phyloP scores from a whole-genome alignment of 1,140 invertebrate species.

The Drosophila equinoxialis region DNA sequence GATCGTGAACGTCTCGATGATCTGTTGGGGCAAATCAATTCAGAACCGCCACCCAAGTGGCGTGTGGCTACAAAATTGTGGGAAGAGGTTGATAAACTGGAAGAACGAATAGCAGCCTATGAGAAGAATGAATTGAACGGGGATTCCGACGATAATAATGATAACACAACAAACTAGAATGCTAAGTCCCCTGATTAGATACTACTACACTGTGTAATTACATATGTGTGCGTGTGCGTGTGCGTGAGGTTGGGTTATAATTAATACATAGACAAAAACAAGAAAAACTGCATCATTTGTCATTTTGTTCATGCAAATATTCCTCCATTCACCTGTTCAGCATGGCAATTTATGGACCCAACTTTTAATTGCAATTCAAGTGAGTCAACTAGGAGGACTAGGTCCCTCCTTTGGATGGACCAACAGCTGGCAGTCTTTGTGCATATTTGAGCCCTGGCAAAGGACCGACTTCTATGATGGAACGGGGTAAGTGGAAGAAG shows the following conservation, averaged over 20 bases:
- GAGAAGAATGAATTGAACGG: neutral
- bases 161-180: neutral
- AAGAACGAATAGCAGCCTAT: constrained; percentile 16
- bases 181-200: neutral
- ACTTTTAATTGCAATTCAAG: constrained; percentile 65
- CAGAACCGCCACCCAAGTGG: constrained; percentile 34
- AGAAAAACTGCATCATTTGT: neutral
- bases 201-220: too few relatives aligned
- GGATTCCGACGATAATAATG: too few relatives aligned
- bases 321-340: neutral
- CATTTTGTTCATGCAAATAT: constrained; percentile 2
- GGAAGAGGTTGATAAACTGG: constrained; percentile 30
- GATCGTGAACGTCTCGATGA: neutral
- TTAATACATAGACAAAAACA: too few relatives aligned
- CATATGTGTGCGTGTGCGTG: too few relatives aligned
- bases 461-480: neutral
- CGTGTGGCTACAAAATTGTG: constrained; percentile 26
- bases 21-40: constrained; percentile 9
- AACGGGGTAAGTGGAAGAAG: too few relatives aligned
- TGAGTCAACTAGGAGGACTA: constrained; percentile 25
- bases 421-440: constrained; percentile 44
- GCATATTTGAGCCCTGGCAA: constrained; percentile 59
- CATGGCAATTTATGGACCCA: constrained; percentile 7
- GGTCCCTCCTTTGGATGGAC: constrained; percentile 41
- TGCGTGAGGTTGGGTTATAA: too few relatives aligned